A percentile compares a stretch with the other conserved stretches of the same genome.
These are phyloP conservation scores for Vidua macroura DNA, from an alignment of 2,113 vertebrate genomes.

Conservation along the genomic window DNA sequence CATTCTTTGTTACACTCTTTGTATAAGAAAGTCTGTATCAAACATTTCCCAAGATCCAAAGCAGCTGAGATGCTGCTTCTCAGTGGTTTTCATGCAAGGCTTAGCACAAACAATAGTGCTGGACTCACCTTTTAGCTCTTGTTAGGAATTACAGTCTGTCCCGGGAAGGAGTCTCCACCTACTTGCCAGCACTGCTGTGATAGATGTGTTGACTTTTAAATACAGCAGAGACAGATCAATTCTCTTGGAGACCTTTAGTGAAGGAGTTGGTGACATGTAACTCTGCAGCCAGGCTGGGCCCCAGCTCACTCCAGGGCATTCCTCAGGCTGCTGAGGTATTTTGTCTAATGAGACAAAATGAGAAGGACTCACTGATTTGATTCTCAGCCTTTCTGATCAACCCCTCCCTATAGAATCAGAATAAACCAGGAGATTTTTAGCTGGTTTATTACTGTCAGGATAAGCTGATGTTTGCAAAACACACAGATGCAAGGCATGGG, in stretches of 20 bases:
- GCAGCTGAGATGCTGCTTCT: rapidly evolving
- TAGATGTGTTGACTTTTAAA: neutral
- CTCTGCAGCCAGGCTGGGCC: neutral
- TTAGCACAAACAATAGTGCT: neutral
- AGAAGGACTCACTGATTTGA: neutral
- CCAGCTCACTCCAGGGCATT: neutral
- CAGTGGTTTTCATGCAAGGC: neutral
- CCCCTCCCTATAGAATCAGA: neutral
- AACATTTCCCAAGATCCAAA: neutral
- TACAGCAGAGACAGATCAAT: neutral
- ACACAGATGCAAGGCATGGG: neutral
- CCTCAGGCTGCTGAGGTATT: neutral
- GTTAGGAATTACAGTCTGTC: neutral
- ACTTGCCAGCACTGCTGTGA: neutral
- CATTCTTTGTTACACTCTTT: neutral
- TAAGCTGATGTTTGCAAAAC: neutral
- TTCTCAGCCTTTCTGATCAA: neutral
- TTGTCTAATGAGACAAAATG: neutral
- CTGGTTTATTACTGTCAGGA: neutral
- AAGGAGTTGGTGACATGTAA: neutral
- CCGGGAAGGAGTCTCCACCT: neutral
- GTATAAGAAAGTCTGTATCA: neutral
- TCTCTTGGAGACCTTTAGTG: neutral
- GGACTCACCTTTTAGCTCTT: neutral
- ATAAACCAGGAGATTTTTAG: neutral